Evolutionary conservation across 2,888 invertebrate genomes (phyloP), one percentile per base, ranked within the genome.

Genomic region (Mesorhabditis spiculigera): DNA sequence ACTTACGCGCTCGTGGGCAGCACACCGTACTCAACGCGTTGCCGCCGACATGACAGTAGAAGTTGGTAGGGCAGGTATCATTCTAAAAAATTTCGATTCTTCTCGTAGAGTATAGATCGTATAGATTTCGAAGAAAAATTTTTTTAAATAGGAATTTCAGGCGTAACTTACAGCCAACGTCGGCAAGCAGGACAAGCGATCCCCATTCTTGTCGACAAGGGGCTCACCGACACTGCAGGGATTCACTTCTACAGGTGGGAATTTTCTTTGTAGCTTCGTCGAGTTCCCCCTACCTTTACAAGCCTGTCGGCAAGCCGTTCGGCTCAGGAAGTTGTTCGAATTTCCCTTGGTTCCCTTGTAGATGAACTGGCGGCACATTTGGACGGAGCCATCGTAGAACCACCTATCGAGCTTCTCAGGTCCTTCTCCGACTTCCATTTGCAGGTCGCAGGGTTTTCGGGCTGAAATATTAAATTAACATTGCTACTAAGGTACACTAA

Each of bases 21-120:
- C 84, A 84, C 43, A 84, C 71, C 4, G 79, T 82, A 58, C 79
- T 81, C 63, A 79, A 66, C 13, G 78, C 77, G 44, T 75, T 74
- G 44, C 75, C 75, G 68, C 84, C 84, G n/a, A 81, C 81, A 71
- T 84, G 84, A 67, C 84, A 84, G 71, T 78, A 84, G 70, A 78
- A 71, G 63, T 71, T 74, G 5, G 62, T 45, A 41, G 76, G 76
- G 66, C 76, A 76, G 62, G 72, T 74, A 62, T 78, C 74, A n/a
- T 74, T 64, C 65, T 70, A 13, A 5, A 61, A 67, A n/a, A 44
- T 44, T n/a, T 61, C 28, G 61, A 50, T 45, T 66, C n/a, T 44
- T 45, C 45, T 42, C 42, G 10, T 16, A n/a, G 64, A 63, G 28
- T n/a, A 63, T 28, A 63, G 8, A n/a, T n/a, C n/a, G n/a, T n/a